Evolutionary conservation across 2,113 vertebrate species (phyloP).

Genomic region (Pithys albifrons): DNA sequence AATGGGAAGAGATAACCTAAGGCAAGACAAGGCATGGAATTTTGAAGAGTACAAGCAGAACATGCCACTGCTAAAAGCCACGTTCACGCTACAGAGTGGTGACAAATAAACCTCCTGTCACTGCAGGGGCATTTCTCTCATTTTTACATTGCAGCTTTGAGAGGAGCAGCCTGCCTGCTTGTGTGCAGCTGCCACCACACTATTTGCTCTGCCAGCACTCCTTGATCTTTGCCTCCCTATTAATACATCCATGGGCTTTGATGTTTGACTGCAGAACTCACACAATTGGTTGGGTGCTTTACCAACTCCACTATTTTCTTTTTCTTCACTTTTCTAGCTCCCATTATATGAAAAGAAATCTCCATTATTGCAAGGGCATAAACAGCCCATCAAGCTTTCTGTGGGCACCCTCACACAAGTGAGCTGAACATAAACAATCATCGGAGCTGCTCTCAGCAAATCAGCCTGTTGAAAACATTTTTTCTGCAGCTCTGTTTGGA

Average conservation of each 20-base stretch:
- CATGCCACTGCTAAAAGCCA: not conserved
- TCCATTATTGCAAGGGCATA: not conserved
- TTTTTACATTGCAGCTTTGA: not conserved
- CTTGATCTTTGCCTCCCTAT: not conserved
- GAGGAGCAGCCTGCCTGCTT: not conserved
- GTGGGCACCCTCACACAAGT: not conserved
- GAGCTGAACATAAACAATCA: not conserved
- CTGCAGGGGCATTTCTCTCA: not conserved
- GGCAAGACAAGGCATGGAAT: not conserved
- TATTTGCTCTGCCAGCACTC: not conserved
- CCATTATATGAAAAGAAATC: not conserved
- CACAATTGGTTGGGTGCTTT: not conserved
- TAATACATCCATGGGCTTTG: not conserved
- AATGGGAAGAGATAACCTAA: not conserved
- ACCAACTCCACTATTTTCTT: not conserved
- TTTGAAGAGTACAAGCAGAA: not conserved
- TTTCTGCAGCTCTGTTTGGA: not conserved
- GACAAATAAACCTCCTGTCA: not conserved
- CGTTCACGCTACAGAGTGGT: rapidly evolving
- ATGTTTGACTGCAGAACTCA: not conserved
- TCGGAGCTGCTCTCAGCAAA: not conserved
- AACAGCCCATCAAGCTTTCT: not conserved
- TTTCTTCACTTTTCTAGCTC: not conserved
- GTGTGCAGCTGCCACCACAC: not conserved
- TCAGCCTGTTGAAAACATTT: not conserved